Evolutionary conservation across 2,888 invertebrate species (phyloP), one percentile per base, ranked within the genome.

Genomic region (Scaptomyza cyrtandrae): DNA sequence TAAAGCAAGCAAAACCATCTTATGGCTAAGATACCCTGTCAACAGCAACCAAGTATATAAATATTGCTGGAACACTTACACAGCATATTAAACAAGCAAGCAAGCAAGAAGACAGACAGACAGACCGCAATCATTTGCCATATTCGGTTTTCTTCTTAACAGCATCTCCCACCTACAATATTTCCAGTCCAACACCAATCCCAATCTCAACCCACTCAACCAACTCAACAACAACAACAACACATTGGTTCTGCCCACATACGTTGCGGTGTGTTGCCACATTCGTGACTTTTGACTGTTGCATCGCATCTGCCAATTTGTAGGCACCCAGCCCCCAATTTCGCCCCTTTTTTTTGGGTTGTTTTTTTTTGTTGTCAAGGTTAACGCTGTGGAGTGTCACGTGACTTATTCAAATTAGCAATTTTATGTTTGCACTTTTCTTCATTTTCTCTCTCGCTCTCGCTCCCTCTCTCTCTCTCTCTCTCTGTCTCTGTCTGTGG

Each of bases 381-480:
- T 72, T 73, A 72, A 55, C 37, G 50, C 59, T 62, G 71, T 60
- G 11, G 69, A 70, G 70, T 83, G 75, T 88, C 88, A 86, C 86
- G 88, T 85, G 84, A 85, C 88, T 88, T 85, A 85, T 85, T 88
- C 86, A 85, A 85, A 85, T 88, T 85, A 85, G 80, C 75, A 88
- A 83, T 86, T 85, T 88, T 75, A 82, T 88, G 80, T 82, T 85
- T 78, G 82, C 78, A 70, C 79, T 84, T 76, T 64, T 60, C 41
- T 55, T 31, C 14, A 10, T 29, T 11, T 14, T 11, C 43, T 2
- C 16, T 9, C 45, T 44, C 39, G 0, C 16, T 39, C 24, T 45
- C 31, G 33, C 9, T 2, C 7, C 3, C 13, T 11, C 16, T 6
- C 14, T 16, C 9, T n/a, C n/a, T n/a, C n/a, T n/a, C n/a, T n/a